Conservation (phyloP, 2,888 invertebrate species). For the Cetonia aurata region DNA sequence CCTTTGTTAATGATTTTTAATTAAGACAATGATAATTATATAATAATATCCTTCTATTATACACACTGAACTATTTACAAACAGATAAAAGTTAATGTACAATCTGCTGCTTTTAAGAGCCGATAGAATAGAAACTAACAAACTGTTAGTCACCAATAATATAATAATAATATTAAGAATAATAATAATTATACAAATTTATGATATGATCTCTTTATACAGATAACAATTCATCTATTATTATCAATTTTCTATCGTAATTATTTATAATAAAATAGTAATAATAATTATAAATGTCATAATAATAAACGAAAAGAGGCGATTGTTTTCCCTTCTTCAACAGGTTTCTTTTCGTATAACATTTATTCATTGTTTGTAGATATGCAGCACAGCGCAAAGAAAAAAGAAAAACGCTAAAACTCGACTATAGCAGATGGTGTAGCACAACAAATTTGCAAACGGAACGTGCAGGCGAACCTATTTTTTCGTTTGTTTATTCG, state of each 20-base stretch:
- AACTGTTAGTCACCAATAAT: no score
- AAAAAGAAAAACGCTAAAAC: no score
- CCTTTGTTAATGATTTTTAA: conserved; percentile 67
- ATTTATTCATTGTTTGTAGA: neutral
- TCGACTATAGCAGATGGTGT: no score
- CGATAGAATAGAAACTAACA: no score
- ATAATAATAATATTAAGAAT: conserved; percentile 59
- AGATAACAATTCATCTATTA: conserved; percentile 62
- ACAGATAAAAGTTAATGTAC: no score
- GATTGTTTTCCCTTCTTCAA: conserved; percentile 1
- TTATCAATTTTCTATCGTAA: conserved; percentile 55
- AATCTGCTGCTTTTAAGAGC: no score
- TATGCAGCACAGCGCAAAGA: conserved; percentile 29
- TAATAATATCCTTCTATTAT: conserved; percentile 66
- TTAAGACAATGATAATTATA: conserved; percentile 68
- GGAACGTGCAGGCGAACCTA: conserved; percentile 56
- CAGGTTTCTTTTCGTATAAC: neutral
- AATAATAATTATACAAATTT: conserved; percentile 63
- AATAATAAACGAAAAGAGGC: conserved; percentile 52
- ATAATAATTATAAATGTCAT: conserved; percentile 16
- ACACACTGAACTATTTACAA: no score
- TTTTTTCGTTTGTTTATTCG: conserved; percentile 28
- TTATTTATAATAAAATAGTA: no score
- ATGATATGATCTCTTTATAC: conserved; percentile 66
- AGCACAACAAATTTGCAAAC: no score